phyloP scores from a whole-genome alignment of 2,797 vertebrate genomes.

The Argya squamiceps region DNA sequence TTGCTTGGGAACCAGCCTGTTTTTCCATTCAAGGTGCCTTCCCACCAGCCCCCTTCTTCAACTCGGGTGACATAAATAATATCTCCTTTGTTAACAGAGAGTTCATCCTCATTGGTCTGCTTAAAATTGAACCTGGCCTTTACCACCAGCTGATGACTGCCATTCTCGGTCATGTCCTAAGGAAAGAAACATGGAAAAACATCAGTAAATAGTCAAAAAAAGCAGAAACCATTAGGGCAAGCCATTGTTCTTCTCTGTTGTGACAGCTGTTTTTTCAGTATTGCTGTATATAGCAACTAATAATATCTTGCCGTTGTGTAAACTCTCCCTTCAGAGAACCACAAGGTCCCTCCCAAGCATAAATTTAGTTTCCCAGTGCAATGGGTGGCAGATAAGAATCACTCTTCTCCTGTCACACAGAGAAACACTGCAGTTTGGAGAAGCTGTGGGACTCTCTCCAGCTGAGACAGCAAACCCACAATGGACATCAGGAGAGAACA shows the following conservation, averaged over 20 bases:
- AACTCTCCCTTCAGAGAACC: not conserved
- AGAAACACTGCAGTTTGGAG: not conserved
- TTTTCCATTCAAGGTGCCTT: slow-evolving; percentile 89
- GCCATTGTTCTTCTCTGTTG: slow-evolving; percentile 39
- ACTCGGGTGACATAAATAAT: slow-evolving; percentile 92
- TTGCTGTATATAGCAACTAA: not conserved
- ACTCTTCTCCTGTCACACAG: not conserved
- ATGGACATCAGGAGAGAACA: not conserved
- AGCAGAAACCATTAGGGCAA: not conserved
- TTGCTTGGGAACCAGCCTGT: slow-evolving; percentile 99
- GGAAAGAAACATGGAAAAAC: slow-evolving; percentile 5
- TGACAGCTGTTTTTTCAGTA: slow-evolving; percentile 47
- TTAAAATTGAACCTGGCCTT: slow-evolving; percentile 98
- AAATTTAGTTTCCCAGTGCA: not conserved
- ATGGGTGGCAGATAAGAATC: not conserved
- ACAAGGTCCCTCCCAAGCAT: not conserved
- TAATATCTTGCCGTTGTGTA: not conserved
- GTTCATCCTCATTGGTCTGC: slow-evolving; percentile 97
- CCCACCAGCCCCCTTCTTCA: slow-evolving; percentile 99
- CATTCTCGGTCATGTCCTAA: slow-evolving; percentile 98
- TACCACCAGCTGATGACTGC: slow-evolving; percentile 87
- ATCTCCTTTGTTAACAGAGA: slow-evolving; percentile 95
- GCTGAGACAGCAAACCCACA: not conserved
- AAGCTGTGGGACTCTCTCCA: not conserved
- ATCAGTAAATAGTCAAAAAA: not conserved